phyloP scores from a whole-genome alignment of 2,888 invertebrate genomes.

The Leptothorax acervorum region DNA sequence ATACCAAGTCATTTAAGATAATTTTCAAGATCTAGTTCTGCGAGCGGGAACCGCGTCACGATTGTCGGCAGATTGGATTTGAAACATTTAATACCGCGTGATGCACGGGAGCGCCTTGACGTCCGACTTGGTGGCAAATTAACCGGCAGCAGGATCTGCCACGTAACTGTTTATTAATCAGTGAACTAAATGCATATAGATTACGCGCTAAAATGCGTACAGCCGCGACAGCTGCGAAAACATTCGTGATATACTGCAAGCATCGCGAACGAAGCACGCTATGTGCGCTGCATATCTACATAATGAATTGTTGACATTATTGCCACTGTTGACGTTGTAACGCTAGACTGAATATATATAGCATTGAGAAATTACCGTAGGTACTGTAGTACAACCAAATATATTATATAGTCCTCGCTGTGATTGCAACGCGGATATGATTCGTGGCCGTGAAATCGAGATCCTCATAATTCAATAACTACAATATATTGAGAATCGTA shows the following conservation, averaged over 20 bases:
- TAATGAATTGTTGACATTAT: slow-evolving; percentile 35
- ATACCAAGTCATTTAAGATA: slow-evolving; percentile 1
- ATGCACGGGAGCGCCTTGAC: neutral
- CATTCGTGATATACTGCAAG: neutral
- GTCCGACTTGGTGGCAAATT: neutral
- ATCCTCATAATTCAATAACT: neutral
- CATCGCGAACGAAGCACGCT: neutral
- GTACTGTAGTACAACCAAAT: neutral
- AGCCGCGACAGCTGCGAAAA: slow-evolving; percentile 12
- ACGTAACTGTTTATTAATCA: slow-evolving; percentile 13
- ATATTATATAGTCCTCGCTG: neutral
- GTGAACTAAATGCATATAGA: slow-evolving; percentile 15
- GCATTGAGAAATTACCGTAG: slow-evolving; percentile 8
- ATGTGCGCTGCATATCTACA: neutral
- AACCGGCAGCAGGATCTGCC: neutral
- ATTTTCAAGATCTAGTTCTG: neutral
- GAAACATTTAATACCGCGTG: neutral
- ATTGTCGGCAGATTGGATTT: neutral
- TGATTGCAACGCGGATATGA: slow-evolving; percentile 1
- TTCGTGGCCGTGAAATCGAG: neutral
- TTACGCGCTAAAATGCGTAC: neutral
- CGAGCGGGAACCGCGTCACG: neutral
- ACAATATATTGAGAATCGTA: neutral
- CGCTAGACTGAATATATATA: neutral
- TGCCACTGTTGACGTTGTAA: slow-evolving; percentile 24